Evolutionary conservation across 2,888 invertebrate species (phyloP).

Genomic region (Tachystola acroxantha): DNA sequence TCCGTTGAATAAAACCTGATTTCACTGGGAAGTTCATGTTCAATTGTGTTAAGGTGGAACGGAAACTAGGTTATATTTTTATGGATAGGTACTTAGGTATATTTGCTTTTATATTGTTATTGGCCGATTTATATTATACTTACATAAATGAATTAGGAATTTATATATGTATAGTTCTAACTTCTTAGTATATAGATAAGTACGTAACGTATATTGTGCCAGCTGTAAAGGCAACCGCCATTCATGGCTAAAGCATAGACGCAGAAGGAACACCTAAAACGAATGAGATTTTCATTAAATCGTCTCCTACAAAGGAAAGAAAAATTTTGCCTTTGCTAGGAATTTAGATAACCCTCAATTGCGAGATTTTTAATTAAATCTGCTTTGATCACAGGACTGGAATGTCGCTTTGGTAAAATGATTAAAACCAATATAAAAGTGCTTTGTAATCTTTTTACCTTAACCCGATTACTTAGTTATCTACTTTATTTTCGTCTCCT

Average conservation of each 20-base stretch:
- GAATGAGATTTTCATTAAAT: slow-evolving; percentile 59
- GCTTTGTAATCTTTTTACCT: slow-evolving; percentile 40
- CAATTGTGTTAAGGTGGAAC: slow-evolving; percentile 32
- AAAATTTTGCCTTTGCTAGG: slow-evolving; percentile 54
- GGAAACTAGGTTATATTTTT: too few relatives aligned
- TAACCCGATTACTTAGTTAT: slow-evolving; percentile 8
- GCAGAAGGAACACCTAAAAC: slow-evolving; percentile 10
- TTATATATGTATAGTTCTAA: too few relatives aligned
- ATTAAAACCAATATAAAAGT: slow-evolving; percentile 60
- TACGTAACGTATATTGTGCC: too few relatives aligned
- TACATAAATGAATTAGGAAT: too few relatives aligned
- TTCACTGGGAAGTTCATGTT: slow-evolving; percentile 37
- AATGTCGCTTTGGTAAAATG: slow-evolving; percentile 64
- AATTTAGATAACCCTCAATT: slow-evolving; percentile 67
- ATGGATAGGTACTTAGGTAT: too few relatives aligned
- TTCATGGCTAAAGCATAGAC: background rate
- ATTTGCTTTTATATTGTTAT: too few relatives aligned
- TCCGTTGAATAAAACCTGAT: slow-evolving; percentile 50
- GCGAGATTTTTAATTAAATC: slow-evolving; percentile 73
- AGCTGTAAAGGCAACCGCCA: too few relatives aligned
- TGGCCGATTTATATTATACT: too few relatives aligned
- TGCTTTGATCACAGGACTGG: slow-evolving; percentile 65
- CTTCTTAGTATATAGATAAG: too few relatives aligned
- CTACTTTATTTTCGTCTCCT: too few relatives aligned
- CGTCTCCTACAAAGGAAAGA: slow-evolving; percentile 42